Conservation (phyloP, 2,113 vertebrate genomes). For the Malaclemys terrapin region DNA sequence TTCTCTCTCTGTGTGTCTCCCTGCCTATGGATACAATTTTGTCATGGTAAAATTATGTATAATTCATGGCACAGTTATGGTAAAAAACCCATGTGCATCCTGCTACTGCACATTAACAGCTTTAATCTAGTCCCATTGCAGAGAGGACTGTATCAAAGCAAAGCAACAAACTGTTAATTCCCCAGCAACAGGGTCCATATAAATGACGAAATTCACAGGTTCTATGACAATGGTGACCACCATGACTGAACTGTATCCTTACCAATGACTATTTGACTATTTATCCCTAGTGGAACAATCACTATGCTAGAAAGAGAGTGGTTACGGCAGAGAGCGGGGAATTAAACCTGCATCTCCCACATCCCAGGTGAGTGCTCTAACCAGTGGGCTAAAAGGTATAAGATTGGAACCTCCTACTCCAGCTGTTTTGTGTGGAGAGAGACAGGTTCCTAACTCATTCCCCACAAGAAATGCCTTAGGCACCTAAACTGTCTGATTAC, state of each 20-base stretch:
- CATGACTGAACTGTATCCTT: neutral
- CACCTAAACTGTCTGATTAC: neutral
- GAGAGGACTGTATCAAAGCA: neutral
- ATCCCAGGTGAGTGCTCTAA: neutral
- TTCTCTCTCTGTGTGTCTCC: neutral
- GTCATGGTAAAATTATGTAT: neutral
- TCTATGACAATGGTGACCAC: neutral
- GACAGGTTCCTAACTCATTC: neutral
- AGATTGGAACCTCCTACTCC: neutral
- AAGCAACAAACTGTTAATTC: neutral
- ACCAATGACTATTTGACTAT: neutral
- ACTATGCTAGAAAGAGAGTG: neutral
- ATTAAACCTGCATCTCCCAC: neutral
- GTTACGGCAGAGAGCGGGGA: neutral
- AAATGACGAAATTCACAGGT: neutral
- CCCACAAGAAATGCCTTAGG: neutral
- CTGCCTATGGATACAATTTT: neutral
- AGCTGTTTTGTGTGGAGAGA: neutral
- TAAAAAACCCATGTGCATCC: neutral
- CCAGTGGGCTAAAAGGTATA: neutral
- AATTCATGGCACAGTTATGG: neutral
- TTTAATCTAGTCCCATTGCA: neutral
- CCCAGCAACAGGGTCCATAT: neutral
- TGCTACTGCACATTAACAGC: neutral
- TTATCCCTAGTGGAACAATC: neutral